phyloP scores from a whole-genome alignment of 2,888 invertebrate genomes.

The Neocrepidodera transversa region DNA sequence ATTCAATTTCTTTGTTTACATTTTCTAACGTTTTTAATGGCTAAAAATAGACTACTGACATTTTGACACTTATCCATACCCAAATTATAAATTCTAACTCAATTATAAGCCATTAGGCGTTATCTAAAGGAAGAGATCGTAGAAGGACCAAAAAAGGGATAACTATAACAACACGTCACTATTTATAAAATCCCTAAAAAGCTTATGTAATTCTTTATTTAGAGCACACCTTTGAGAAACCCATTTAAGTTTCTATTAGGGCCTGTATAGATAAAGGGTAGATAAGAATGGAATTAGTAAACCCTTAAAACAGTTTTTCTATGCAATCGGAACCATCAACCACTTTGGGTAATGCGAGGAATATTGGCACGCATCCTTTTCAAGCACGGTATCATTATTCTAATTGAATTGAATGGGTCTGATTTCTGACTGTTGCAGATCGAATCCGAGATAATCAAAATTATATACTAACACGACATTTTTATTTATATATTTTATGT shows the following conservation, averaged over 20 bases:
- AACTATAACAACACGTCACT: slow-evolving; percentile 43
- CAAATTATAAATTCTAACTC: slow-evolving; percentile 43
- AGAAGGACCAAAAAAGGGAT: slow-evolving; percentile 34
- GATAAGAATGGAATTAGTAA: slow-evolving; percentile 50
- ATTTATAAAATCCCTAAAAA: slow-evolving; percentile 41
- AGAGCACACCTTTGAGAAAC: slow-evolving; percentile 42
- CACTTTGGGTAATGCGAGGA: slow-evolving; percentile 50
- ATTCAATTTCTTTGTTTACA: slow-evolving; percentile 5
- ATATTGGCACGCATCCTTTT: slow-evolving; percentile 43
- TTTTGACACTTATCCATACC: slow-evolving; percentile 47
- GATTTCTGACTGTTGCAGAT: slow-evolving; percentile 46
- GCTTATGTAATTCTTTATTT: slow-evolving; percentile 45
- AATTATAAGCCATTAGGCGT: slow-evolving; percentile 44
- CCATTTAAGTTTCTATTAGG: slow-evolving; percentile 47
- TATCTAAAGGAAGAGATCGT: slow-evolving; percentile 41
- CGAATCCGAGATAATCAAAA: slow-evolving; percentile 39
- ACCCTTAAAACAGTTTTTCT: slow-evolving; percentile 50
- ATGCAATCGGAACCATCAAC: slow-evolving; percentile 50
- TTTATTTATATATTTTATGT: slow-evolving; percentile 37
- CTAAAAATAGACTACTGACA: slow-evolving; percentile 31
- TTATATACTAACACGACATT: slow-evolving; percentile 39
- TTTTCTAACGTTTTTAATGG: slow-evolving; percentile 11
- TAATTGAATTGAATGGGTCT: slow-evolving; percentile 45
- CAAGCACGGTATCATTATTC: slow-evolving; percentile 45
- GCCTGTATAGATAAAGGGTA: slow-evolving; percentile 46